A percentile compares a stretch with the other conserved stretches of the same genome.
These are phyloP conservation scores for Poecilia velifera DNA, from an alignment of 2,797 vertebrate genomes.

Conservation along the genomic window DNA sequence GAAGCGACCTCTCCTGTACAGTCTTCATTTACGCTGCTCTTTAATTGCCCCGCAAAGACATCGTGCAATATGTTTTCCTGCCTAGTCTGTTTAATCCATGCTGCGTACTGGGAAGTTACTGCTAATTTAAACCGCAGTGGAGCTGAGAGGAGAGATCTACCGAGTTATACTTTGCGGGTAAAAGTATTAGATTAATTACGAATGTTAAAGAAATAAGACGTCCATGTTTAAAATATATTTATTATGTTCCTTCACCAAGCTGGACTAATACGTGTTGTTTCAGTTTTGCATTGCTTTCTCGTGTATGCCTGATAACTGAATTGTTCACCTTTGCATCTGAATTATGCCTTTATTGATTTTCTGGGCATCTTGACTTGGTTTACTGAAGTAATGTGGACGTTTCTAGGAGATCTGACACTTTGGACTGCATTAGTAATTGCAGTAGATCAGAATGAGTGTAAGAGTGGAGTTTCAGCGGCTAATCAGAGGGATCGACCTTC, in stretches of 20 bases:
- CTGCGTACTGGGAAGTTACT: constrained; percentile 36
- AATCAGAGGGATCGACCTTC: neutral
- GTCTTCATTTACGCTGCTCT: constrained; percentile 37
- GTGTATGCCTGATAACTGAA: neutral
- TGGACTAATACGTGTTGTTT: neutral
- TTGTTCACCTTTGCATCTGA: neutral
- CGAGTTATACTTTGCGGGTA: constrained; percentile 16
- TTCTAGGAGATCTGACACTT: neutral
- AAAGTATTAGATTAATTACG: constrained; percentile 9
- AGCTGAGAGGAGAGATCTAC: constrained; percentile 33
- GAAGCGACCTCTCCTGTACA: constrained; percentile 42
- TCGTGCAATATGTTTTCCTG: constrained; percentile 56
- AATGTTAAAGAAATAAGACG: neutral
- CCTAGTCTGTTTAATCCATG: constrained; percentile 46
- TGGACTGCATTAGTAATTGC: neutral
- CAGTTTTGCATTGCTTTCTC: neutral
- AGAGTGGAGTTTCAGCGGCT: neutral
- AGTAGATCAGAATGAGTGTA: neutral
- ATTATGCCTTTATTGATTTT: neutral
- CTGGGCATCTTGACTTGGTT: neutral
- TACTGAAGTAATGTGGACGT: neutral
- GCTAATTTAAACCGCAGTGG: constrained; percentile 2
- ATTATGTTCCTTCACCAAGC: neutral
- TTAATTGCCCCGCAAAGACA: constrained; percentile 53
- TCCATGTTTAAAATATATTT: constrained; percentile 1